Percentiles rank a stretch among this genome's conserved stretches.
These are phyloP conservation scores for Orchesella flavescens DNA, from an alignment of 2,888 invertebrate genomes.

Conservation along the genomic window DNA sequence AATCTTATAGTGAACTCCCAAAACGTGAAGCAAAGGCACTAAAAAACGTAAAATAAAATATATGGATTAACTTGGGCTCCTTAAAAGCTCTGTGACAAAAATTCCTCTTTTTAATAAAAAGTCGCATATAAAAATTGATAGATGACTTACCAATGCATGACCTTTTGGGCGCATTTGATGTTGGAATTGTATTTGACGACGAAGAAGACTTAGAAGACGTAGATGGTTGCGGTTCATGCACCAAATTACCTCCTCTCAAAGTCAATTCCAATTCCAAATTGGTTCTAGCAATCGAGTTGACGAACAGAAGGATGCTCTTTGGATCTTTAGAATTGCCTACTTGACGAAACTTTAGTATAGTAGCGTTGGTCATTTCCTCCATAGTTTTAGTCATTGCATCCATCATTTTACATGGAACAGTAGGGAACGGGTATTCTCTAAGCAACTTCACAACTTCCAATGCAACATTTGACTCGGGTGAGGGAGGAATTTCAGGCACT, in stretches of 20 bases:
- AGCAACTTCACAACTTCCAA: slow-evolving; percentile 70
- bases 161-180: slow-evolving; percentile 79
- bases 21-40: slow-evolving; percentile 91
- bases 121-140: background rate
- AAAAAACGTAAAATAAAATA: slow-evolving; percentile 73
- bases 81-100: no score
- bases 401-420: slow-evolving; percentile 77
- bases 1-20: slow-evolving; percentile 81
- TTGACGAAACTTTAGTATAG: slow-evolving; percentile 86
- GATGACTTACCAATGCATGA: slow-evolving; percentile 82
- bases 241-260: slow-evolving; percentile 88
- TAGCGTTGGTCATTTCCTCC: slow-evolving; percentile 94
- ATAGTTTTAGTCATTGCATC: slow-evolving; percentile 93
- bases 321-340: slow-evolving; percentile 76
- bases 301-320: slow-evolving; percentile 88
- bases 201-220: no score
- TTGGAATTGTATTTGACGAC: slow-evolving; percentile 73
- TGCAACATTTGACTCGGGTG: slow-evolving; percentile 71
- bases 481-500: slow-evolving; percentile 69
- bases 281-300: slow-evolving; percentile 90
- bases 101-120: no score
- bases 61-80: no score
- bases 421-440: slow-evolving; percentile 71
- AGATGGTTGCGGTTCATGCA: slow-evolving; percentile 74
- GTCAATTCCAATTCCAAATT: slow-evolving; percentile 94